Conservation (phyloP, 2,113 vertebrate genomes). For the Epinephelus fuscoguttatus region DNA sequence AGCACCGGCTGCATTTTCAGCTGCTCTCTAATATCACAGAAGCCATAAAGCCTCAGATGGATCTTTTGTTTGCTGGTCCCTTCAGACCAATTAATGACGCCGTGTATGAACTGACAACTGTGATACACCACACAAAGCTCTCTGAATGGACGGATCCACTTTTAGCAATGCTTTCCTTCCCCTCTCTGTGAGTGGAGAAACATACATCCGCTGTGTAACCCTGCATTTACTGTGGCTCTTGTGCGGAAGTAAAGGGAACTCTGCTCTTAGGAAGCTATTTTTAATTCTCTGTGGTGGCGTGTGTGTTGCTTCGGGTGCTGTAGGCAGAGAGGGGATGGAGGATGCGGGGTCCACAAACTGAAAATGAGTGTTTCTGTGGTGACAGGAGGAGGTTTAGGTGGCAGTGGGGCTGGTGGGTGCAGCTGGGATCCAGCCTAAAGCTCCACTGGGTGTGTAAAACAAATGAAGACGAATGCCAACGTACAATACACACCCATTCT, state of each 20-base stretch:
- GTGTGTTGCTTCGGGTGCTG: constrained; percentile 23
- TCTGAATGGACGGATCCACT: constrained; percentile 44
- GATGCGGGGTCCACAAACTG: neutral
- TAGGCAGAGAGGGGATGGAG: constrained; percentile 17
- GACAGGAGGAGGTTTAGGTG: constrained; percentile 48
- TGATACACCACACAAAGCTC: constrained; percentile 25
- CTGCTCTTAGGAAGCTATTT: constrained; percentile 71
- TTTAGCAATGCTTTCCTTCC: constrained; percentile 34
- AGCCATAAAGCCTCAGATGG: constrained; percentile 42
- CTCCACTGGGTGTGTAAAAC: constrained; percentile 14
- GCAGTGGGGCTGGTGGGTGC: constrained; percentile 30
- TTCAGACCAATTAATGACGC: constrained; percentile 52
- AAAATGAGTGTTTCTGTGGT: constrained; percentile 43
- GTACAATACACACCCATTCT: neutral
- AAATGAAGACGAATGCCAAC: constrained; percentile 23
- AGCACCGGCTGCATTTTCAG: constrained; percentile 23
- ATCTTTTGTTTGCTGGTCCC: constrained; percentile 39
- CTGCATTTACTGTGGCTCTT: constrained; percentile 48
- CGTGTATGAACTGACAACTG: constrained; percentile 33
- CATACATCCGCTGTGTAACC: constrained; percentile 48
- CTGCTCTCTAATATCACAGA: constrained; percentile 31
- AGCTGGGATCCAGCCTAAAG: constrained; percentile 52
- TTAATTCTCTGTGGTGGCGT: constrained; percentile 29
- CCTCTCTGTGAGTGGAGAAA: constrained; percentile 31
- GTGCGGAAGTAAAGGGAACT: constrained; percentile 56